phyloP scores from a whole-genome alignment of 2,797 vertebrate genomes.

The Euphonia xanthogaster region DNA sequence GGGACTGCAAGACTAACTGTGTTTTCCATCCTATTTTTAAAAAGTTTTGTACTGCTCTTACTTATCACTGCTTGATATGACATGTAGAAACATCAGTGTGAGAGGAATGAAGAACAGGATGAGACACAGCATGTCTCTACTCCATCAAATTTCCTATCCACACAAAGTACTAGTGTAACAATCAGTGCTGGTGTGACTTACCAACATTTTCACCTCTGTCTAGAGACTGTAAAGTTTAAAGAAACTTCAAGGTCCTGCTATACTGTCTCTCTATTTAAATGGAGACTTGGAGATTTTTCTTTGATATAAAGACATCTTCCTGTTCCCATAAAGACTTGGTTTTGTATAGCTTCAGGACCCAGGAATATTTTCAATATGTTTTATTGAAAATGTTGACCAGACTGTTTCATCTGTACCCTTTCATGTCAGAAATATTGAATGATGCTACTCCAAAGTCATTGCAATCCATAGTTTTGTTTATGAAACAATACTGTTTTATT shows the following conservation, averaged over 20 bases:
- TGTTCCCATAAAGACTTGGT: not conserved
- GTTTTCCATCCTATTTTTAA: not conserved
- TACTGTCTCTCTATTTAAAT: not conserved
- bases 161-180: not conserved
- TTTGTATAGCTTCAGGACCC: not conserved
- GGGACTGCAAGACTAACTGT: not conserved
- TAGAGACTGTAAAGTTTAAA: not conserved
- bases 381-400: slow-evolving; percentile 47
- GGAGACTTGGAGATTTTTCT: not conserved
- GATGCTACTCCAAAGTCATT: slow-evolving; percentile 22
- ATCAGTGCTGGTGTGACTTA: not conserved
- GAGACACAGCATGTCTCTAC: not conserved
- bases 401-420: not conserved
- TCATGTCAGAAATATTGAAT: not conserved
- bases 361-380: not conserved
- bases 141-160: not conserved
- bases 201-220: not conserved
- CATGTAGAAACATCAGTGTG: not conserved
- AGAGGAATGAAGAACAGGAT: not conserved
- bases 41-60: not conserved
- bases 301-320: not conserved
- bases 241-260: not conserved
- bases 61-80: not conserved
- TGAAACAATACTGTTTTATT: slow-evolving; percentile 28
- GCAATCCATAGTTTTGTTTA: not conserved